Conservation (phyloP, 1,140 invertebrate genomes). For the Neotoxoptera formosana region DNA sequence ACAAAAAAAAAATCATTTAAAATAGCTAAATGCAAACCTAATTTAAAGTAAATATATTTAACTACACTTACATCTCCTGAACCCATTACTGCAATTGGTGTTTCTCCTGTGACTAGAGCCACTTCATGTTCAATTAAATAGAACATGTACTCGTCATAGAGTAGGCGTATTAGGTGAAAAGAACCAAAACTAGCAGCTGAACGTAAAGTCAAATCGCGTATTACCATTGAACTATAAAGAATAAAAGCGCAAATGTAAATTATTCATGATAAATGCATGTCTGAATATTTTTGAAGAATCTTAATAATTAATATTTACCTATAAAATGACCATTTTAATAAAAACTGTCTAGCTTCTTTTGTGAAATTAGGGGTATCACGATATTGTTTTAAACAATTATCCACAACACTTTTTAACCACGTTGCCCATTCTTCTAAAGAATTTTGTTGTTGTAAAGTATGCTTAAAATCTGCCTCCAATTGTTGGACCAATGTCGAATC, state of each 20-base stretch:
- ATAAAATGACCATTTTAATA: conserved; percentile 99
- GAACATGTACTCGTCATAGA: conserved; percentile 99
- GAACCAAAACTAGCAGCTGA: conserved; percentile 98
- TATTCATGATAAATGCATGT: background rate
- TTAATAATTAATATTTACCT: conserved; percentile 71
- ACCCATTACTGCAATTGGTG: conserved; percentile 93
- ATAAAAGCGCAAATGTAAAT: conserved; percentile 30
- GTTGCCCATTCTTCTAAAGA: conserved; percentile 95
- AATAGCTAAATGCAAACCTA: no score
- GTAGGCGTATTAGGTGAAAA: conserved; percentile 95
- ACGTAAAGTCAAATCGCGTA: conserved; percentile 91
- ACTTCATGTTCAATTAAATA: conserved; percentile 98
- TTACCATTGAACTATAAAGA: conserved; percentile 88
- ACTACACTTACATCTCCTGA: conserved; percentile 69
- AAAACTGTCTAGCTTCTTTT: conserved; percentile 91
- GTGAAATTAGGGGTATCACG: conserved; percentile 85
- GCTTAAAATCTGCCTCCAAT: conserved; percentile 93
- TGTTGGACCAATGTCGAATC: conserved; percentile 84
- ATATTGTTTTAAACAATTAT: conserved; percentile 86
- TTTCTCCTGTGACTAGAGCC: conserved; percentile 86
- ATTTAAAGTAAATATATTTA: background rate
- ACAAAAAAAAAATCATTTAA: background rate
- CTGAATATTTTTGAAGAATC: background rate
- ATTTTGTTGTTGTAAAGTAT: conserved; percentile 90
- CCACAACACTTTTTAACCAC: conserved; percentile 94